Evolutionary conservation across 2,797 vertebrate species (phyloP).

Genomic region (Chiloscyllium punctatum): DNA sequence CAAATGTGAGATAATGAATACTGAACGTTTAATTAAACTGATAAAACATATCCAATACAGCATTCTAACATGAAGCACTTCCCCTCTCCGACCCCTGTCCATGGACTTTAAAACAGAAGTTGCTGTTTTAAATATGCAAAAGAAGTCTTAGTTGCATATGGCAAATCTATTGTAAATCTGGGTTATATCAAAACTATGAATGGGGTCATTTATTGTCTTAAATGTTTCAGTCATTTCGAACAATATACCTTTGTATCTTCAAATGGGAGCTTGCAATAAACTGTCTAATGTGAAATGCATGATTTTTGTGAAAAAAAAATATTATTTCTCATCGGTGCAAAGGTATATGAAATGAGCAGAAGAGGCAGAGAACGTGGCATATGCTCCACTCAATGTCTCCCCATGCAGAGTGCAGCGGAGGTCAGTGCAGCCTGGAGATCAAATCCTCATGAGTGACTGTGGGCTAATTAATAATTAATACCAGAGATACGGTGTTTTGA

Average conservation of each 20-base stretch:
- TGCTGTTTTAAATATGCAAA: neutral
- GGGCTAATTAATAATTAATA: constrained; percentile 99
- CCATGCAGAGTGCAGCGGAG: constrained; percentile 70
- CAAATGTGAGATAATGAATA: neutral
- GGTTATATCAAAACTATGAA: neutral
- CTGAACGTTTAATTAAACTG: neutral
- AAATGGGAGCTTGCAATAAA: neutral
- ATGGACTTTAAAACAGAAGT: neutral
- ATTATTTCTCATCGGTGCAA: neutral
- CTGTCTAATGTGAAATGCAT: neutral
- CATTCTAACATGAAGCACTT: neutral
- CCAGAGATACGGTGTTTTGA: constrained; percentile 92
- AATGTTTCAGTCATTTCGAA: neutral
- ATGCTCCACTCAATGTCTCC: constrained; percentile 56
- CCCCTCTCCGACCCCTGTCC: too few species aligned
- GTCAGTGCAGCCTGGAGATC: constrained; percentile 78
- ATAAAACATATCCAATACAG: neutral
- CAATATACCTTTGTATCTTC: neutral
- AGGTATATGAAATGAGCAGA: neutral
- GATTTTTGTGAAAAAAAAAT: neutral
- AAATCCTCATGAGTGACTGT: constrained; percentile 90
- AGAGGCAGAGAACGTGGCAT: neutral
- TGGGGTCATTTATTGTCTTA: neutral
- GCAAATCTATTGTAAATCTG: neutral
- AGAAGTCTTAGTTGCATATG: neutral